Percentiles rank a stretch among this genome's conserved stretches.
Conservation (phyloP, 2,888 invertebrate species). For the Rugalucina vietnamica region DNA sequence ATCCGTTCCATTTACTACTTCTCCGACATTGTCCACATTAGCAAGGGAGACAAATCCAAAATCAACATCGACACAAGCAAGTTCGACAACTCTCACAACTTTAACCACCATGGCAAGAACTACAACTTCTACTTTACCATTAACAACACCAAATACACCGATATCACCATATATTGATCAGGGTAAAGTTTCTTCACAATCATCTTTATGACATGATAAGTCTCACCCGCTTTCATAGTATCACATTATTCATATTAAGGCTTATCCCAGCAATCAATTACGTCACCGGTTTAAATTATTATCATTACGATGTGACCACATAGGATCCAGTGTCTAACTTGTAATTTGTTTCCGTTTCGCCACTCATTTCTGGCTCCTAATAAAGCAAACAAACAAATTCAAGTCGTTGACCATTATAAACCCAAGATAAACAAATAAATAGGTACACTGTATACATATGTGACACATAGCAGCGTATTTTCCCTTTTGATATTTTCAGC, state of each 20-base stretch:
- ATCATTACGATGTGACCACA: too few species aligned
- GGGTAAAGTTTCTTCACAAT: neutral
- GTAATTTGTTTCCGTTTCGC: too few species aligned
- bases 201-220: neutral
- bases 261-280: too few species aligned
- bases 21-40: neutral
- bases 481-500: neutral
- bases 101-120: neutral
- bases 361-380: neutral
- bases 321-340: too few species aligned
- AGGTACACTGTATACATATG: neutral
- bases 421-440: neutral
- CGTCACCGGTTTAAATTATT: too few species aligned
- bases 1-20: neutral
- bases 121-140: neutral
- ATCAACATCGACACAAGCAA: neutral
- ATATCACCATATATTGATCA: neutral
- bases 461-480: neutral
- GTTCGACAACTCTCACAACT: neutral
- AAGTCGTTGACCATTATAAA: neutral
- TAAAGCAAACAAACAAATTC: neutral
- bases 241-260: neutral
- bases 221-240: neutral
- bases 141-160: neutral
- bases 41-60: neutral